Conservation (phyloP, 2,113 vertebrate genomes). For the Gambusia holbrooki region DNA sequence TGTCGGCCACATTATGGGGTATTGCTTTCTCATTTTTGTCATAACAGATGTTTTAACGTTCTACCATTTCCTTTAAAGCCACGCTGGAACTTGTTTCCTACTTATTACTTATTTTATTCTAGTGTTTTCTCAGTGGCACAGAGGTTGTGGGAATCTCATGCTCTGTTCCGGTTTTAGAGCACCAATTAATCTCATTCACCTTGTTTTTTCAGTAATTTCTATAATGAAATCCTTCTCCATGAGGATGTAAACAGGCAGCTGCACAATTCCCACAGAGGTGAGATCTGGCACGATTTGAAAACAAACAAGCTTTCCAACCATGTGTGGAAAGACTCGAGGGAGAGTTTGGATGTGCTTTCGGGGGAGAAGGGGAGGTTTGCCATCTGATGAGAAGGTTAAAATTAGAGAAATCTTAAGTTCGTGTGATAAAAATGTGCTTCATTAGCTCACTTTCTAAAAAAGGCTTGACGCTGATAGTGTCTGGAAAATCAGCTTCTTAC, state of each 20-base stretch:
- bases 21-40: background rate
- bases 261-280: conserved; percentile 9
- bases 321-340: conserved; percentile 3
- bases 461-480: background rate
- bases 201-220: background rate
- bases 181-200: conserved; percentile 7
- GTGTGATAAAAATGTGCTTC: background rate
- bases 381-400: conserved; percentile 10
- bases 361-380: background rate
- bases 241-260: background rate
- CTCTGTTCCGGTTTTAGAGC: background rate
- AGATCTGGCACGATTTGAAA: conserved; percentile 18
- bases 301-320: background rate
- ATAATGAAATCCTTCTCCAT: background rate
- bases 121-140: background rate
- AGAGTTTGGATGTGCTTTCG: conserved; percentile 5
- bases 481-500: background rate
- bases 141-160: background rate
- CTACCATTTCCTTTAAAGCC: background rate
- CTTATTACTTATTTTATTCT: background rate
- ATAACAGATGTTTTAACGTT: background rate
- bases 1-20: background rate
- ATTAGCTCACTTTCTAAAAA: background rate
- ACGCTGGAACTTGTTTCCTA: no score
- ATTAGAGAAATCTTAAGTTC: conserved; percentile 8